Base-by-base conservation (phyloP, 2,797 vertebrate species). In the Microtus agrestis region DNA sequence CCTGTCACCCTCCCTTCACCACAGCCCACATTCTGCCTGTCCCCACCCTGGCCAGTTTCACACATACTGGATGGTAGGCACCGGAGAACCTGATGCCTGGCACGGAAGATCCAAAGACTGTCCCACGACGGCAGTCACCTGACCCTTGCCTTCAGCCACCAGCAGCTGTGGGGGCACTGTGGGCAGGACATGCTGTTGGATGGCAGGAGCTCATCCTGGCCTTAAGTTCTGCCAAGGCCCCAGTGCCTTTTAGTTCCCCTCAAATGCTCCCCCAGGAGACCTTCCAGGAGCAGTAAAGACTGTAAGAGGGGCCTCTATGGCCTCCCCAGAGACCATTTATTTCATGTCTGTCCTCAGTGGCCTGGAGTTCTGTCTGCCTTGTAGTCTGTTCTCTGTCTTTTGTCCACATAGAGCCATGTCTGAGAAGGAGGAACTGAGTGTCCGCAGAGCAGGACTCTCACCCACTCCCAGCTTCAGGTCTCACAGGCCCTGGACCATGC, bases 51-150 rank as follows among this genome's bases (percentile, higher is more conserved):
- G 5, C 14, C 84, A 29, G 0, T 0, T 31, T 67, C 37, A 34
- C 37, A 98, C 98, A 97, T 95, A 99, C 98, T 91, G 98, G 91
- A 98, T 37, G 19, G 4, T 95, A 29, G 98, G 97, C 0, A 43
- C 4, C 0, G 98, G 98, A 48, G 56, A 91, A 56, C 98, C 98
- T 0, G 0, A 77, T 54, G 98, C 95, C 6, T 34, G 97, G 54
- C 98, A 99, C 15, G 10, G 87, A 34, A 99, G 98, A 56, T 98
- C 96, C 97, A 99, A 96, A 63, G 98, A 96, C 14, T 97, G 92
- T 1, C 98, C 98, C 81, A 94, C 78, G 0, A 97, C 59, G 9
- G 97, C 94, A 0, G 80, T 96, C 96, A 98, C 95, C 43, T 96
- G 98, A 3, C 97, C 97, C 81, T 97, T 79, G 15, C 98, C 98